phyloP scores from a whole-genome alignment of 2,888 invertebrate genomes.

The Limnephilus auricula region DNA sequence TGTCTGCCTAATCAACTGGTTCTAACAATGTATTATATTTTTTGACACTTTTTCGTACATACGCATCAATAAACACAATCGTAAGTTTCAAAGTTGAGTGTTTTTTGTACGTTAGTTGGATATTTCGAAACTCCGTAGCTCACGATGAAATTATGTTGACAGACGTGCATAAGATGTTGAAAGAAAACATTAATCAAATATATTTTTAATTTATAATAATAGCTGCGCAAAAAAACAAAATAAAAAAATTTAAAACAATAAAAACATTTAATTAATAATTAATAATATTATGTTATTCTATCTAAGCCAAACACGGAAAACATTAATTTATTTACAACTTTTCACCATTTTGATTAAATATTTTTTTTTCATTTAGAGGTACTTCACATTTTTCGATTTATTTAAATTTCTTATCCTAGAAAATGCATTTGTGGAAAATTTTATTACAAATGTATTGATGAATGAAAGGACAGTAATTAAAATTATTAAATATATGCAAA shows the following conservation, averaged over 20 bases:
- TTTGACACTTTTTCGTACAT: no score
- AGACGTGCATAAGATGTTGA: background rate
- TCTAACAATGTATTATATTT: no score
- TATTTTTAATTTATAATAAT: background rate
- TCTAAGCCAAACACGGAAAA: constrained; percentile 46
- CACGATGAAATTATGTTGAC: no score
- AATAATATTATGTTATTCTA: constrained; percentile 27
- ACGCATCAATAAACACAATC: no score
- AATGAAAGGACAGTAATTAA: background rate
- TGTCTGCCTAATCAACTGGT: no score
- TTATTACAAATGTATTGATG: background rate
- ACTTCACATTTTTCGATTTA: constrained; percentile 46
- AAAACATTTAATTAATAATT: background rate
- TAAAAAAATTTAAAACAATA: background rate
- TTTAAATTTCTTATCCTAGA: constrained; percentile 35
- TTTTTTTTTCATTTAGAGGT: constrained; percentile 42
- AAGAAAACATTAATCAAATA: background rate
- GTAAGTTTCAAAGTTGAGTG: no score
- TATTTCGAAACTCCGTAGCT: no score
- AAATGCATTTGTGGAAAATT: background rate
- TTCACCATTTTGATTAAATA: constrained; percentile 42
- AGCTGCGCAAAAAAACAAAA: background rate
- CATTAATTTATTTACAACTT: constrained; percentile 40
- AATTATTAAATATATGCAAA: background rate
- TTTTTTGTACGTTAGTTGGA: no score